Percentiles rank a stretch among this genome's conserved stretches.
These are phyloP conservation scores for Phoenicopterus ruber DNA, from an alignment of 2,113 vertebrate genomes.

Conservation along the genomic window DNA sequence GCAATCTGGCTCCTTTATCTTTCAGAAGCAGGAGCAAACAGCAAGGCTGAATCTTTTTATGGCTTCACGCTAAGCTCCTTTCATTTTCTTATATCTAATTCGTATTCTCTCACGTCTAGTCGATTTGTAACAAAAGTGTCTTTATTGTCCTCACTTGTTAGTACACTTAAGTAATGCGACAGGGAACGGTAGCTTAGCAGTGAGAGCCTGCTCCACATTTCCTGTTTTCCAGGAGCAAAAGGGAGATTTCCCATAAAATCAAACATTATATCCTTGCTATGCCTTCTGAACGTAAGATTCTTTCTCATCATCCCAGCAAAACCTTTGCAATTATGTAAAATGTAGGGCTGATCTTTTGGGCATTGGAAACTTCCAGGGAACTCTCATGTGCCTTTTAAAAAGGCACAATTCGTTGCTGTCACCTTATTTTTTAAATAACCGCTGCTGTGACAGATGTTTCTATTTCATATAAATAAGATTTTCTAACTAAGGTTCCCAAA, in stretches of 20 bases:
- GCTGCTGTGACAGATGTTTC: background rate
- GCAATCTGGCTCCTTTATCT: background rate
- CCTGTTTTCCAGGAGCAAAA: background rate
- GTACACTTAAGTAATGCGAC: background rate
- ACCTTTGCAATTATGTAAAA: background rate
- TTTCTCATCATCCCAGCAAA: background rate
- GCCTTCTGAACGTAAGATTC: background rate
- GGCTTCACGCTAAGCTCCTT: background rate
- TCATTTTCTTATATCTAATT: background rate
- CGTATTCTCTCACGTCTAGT: background rate
- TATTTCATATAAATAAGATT: background rate
- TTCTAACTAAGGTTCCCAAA: background rate
- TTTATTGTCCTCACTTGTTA: background rate
- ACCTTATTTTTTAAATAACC: background rate
- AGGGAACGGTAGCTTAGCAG: background rate
- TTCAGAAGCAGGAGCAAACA: slow-evolving; percentile 7
- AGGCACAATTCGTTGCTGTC: background rate
- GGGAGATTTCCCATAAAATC: background rate
- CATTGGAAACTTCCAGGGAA: background rate
- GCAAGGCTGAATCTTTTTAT: background rate
- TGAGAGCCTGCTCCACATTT: background rate
- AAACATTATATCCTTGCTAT: background rate
- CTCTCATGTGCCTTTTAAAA: background rate
- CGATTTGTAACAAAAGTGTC: background rate
- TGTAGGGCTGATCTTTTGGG: background rate